Percentiles rank a stretch among this genome's conserved stretches.
Evolutionary conservation across 2,888 invertebrate genomes (phyloP).

Genomic region (Galerucella nymphaeae): DNA sequence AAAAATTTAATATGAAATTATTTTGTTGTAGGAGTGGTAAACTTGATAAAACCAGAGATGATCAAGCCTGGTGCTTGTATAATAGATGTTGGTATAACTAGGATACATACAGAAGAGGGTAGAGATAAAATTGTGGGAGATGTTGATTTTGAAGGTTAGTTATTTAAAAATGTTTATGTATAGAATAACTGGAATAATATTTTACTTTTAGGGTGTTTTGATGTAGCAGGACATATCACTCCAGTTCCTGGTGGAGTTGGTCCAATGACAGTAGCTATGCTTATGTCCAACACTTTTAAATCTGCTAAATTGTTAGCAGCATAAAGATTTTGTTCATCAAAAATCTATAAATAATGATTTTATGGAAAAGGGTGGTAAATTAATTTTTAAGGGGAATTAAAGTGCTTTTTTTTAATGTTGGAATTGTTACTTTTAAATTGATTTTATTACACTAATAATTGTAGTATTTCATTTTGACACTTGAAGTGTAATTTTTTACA

Average conservation of each 20-base stretch:
- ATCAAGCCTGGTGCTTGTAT: slow-evolving; percentile 89
- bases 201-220: slow-evolving; percentile 71
- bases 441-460: not conserved
- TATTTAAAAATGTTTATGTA: not conserved
- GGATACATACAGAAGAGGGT: slow-evolving; percentile 73
- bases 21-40: slow-evolving; percentile 72
- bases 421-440: not conserved
- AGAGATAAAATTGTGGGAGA: slow-evolving; percentile 86
- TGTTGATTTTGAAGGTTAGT: slow-evolving; percentile 83
- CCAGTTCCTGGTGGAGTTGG: slow-evolving; percentile 95
- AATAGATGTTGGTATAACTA: slow-evolving; percentile 89
- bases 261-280: slow-evolving; percentile 94
- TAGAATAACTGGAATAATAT: not conserved
- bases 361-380: no score
- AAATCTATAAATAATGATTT: no score
- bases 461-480: not conserved
- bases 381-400: no score
- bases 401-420: not conserved
- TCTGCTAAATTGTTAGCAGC: slow-evolving; percentile 68
- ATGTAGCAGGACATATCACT: slow-evolving; percentile 86
- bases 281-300: slow-evolving; percentile 88
- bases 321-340: not conserved
- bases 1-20: slow-evolving; percentile 42
- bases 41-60: slow-evolving; percentile 83
- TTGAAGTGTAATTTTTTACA: not conserved